phyloP scores from a whole-genome alignment of 2,113 vertebrate genomes.

The Pomatorhinus ruficollis region DNA sequence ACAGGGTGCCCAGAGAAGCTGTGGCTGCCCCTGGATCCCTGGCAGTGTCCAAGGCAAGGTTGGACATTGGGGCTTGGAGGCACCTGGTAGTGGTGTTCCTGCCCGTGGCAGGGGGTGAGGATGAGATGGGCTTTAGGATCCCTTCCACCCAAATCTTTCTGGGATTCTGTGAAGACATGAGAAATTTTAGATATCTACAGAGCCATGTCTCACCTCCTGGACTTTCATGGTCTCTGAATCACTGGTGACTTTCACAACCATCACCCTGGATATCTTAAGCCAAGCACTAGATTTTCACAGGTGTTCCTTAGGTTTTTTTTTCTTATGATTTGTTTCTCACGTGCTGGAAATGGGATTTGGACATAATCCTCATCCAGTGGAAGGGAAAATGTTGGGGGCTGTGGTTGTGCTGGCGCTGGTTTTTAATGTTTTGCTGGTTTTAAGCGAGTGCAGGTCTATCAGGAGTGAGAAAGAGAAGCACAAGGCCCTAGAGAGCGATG shows the following conservation, averaged over 20 bases:
- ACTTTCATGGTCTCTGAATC: not conserved
- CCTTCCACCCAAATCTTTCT: not conserved
- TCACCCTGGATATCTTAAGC: not conserved
- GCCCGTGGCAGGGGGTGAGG: not conserved
- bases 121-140: not conserved
- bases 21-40: not conserved
- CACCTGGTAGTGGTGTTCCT: not conserved
- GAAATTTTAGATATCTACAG: not conserved
- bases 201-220: not conserved
- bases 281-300: not conserved
- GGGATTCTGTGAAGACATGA: not conserved
- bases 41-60: rapidly evolving
- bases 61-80: not conserved
- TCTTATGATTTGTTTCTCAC: not conserved
- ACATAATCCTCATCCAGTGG: not conserved
- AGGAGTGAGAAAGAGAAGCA: not conserved
- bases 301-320: not conserved
- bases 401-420: not conserved
- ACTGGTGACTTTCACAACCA: not conserved
- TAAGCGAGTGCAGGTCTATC: too few species aligned
- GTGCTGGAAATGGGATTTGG: not conserved
- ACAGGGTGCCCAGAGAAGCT: not conserved
- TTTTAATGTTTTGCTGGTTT: not conserved
- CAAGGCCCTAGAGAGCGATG: not conserved
- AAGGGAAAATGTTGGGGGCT: not conserved